A percentile compares a stretch with the other conserved stretches of the same genome.
phyloP scores from a whole-genome alignment of 2,113 vertebrate genomes.

The Xyrauchen texanus region DNA sequence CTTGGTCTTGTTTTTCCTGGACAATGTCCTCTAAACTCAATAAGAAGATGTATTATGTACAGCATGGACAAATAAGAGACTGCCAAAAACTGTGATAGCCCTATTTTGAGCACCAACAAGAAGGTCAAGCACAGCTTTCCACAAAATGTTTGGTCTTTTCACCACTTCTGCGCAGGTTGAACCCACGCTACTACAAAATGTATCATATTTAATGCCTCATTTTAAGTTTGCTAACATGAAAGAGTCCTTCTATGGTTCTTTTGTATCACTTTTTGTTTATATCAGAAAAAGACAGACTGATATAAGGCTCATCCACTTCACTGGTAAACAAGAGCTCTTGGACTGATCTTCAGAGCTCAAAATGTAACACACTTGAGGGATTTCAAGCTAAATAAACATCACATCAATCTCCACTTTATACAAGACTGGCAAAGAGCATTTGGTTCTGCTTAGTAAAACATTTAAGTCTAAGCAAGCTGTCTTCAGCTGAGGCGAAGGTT shows the following conservation, averaged over 20 bases:
- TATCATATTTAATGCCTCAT: too few species aligned
- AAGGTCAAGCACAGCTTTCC: too few species aligned
- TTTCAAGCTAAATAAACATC: constrained; percentile 57
- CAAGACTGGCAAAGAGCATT: constrained; percentile 53
- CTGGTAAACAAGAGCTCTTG: constrained; percentile 24
- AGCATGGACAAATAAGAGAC: too few species aligned
- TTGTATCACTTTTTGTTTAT: neutral
- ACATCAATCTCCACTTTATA: constrained; percentile 56
- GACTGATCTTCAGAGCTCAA: constrained; percentile 44
- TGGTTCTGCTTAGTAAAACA: constrained; percentile 47
- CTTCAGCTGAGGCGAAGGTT: neutral
- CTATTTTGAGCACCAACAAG: too few species aligned
- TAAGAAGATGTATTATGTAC: constrained; percentile 52
- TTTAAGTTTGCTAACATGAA: too few species aligned
- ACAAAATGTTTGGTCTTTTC: too few species aligned
- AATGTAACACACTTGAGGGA: constrained; percentile 56
- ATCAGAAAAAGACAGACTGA: neutral
- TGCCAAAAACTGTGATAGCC: too few species aligned
- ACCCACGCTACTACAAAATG: too few species aligned
- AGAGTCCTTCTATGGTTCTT: neutral
- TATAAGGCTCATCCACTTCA: neutral
- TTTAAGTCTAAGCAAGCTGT: neutral
- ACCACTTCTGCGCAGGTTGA: too few species aligned
- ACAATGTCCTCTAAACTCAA: constrained; percentile 58
- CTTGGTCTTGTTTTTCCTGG: constrained; percentile 54